phyloP scores from a whole-genome alignment of 2,888 invertebrate genomes.

The Dyspetes luteomarginatus region DNA sequence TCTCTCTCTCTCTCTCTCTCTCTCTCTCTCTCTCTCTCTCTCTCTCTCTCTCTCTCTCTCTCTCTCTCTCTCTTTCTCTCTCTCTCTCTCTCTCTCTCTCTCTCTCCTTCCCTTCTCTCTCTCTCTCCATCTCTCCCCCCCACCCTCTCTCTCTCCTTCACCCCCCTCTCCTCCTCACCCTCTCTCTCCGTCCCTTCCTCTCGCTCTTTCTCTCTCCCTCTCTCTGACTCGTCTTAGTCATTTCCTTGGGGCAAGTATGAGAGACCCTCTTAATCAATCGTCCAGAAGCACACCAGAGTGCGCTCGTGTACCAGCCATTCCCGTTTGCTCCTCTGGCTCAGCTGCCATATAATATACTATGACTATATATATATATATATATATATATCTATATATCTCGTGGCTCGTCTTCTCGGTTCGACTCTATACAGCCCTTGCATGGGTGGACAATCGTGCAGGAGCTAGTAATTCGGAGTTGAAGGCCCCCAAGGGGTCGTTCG shows the following conservation, averaged over 20 bases:
- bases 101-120: background rate
- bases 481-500: slow-evolving; percentile 52
- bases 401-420: slow-evolving; percentile 22
- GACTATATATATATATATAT: slow-evolving; percentile 26
- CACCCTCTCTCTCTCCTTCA: slow-evolving; percentile 13
- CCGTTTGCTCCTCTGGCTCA: slow-evolving; percentile 8
- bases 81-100: background rate
- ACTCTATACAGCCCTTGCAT: slow-evolving; percentile 25
- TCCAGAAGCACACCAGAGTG: slow-evolving; percentile 17
- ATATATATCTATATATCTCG: no score
- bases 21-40: slow-evolving; percentile 7
- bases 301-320: background rate
- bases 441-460: slow-evolving; percentile 53
- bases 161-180: no score
- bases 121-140: slow-evolving; percentile 9
- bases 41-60: background rate
- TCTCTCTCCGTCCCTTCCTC: background rate
- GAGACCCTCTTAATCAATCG: slow-evolving; percentile 63
- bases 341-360: slow-evolving; percentile 42
- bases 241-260: slow-evolving; percentile 50
- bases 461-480: slow-evolving; percentile 58
- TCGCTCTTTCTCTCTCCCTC: slow-evolving; percentile 1
- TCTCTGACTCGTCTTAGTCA: slow-evolving; percentile 31
- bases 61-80: background rate
- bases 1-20: slow-evolving; percentile 4